Conservation (phyloP, 2,888 invertebrate species). For the Digitonthophagus gazella region DNA sequence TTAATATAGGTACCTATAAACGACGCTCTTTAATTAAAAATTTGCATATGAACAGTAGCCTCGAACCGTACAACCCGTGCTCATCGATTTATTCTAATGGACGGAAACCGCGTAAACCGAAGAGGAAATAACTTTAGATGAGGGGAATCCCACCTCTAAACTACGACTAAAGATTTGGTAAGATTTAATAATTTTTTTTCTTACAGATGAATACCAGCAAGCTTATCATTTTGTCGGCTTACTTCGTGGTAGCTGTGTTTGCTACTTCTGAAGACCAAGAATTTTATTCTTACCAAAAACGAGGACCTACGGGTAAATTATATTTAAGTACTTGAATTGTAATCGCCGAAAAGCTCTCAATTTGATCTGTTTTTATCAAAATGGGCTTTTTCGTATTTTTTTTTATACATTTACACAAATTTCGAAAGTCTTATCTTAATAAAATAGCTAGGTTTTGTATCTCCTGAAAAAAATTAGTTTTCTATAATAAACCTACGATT, state of each 20-base stretch:
- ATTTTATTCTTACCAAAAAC: constrained; percentile 40
- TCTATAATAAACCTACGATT: no score
- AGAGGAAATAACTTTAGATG: background rate
- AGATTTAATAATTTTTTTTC: constrained; percentile 22
- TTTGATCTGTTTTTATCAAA: background rate
- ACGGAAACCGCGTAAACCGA: background rate
- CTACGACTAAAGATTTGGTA: background rate
- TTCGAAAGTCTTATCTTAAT: no score
- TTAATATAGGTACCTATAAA: background rate
- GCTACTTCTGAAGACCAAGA: constrained; percentile 39
- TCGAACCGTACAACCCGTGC: background rate
- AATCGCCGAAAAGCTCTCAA: background rate
- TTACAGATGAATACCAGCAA: constrained; percentile 47
- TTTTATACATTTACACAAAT: no score
- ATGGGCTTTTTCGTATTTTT: no score
- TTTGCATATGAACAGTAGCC: constrained; percentile 12
- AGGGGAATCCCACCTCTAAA: background rate
- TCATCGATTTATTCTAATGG: background rate
- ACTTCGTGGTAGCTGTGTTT: constrained; percentile 40
- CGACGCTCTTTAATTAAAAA: constrained; percentile 12
- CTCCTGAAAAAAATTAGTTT: no score
- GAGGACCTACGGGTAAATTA: constrained; percentile 39
- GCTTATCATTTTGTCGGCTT: constrained; percentile 41
- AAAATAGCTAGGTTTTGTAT: no score
- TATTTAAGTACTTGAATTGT: background rate